These are phyloP conservation scores for Seriola rivoliana DNA, from an alignment of 2,113 vertebrate species.

Conservation along the genomic window DNA sequence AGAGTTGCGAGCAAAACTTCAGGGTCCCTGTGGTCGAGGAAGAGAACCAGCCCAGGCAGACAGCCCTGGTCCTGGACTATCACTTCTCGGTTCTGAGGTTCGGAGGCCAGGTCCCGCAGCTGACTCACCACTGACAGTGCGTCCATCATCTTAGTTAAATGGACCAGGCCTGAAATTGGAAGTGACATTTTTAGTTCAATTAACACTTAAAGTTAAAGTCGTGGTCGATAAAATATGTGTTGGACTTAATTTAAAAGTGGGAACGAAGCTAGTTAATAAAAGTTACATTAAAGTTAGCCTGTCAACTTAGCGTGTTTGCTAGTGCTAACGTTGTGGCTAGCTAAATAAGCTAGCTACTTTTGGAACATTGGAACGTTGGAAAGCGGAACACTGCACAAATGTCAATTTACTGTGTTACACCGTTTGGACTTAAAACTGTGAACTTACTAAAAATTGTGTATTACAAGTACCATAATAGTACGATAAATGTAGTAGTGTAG, in stretches of 20 bases:
- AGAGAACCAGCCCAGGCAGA: constrained; percentile 84
- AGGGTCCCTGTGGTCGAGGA: constrained; percentile 82
- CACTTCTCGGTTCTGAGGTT: constrained; percentile 83
- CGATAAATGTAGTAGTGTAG: neutral
- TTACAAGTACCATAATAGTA: rapidly evolving
- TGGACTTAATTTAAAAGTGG: rapidly evolving
- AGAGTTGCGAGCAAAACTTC: constrained; percentile 81
- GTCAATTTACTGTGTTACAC: neutral
- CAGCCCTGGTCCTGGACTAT: constrained; percentile 86
- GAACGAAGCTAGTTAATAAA: neutral
- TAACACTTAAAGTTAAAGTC: neutral
- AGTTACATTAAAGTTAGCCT: too few species aligned
- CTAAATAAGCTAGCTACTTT: constrained; percentile 28
- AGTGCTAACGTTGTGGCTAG: constrained; percentile 2
- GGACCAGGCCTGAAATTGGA: neutral
- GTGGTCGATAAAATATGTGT: neutral
- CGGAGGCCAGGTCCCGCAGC: constrained; percentile 84
- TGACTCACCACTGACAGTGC: constrained; percentile 83
- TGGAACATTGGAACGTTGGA: neutral
- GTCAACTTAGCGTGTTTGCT: neutral
- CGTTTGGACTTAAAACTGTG: neutral
- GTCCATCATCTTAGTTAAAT: constrained; percentile 77
- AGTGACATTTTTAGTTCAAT: neutral
- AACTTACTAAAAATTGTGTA: rapidly evolving
- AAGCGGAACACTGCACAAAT: rapidly evolving